Percentiles rank a stretch among this genome's conserved stretches.
Conservation (phyloP, 2,888 invertebrate species). For the Drosophila pegasa region DNA sequence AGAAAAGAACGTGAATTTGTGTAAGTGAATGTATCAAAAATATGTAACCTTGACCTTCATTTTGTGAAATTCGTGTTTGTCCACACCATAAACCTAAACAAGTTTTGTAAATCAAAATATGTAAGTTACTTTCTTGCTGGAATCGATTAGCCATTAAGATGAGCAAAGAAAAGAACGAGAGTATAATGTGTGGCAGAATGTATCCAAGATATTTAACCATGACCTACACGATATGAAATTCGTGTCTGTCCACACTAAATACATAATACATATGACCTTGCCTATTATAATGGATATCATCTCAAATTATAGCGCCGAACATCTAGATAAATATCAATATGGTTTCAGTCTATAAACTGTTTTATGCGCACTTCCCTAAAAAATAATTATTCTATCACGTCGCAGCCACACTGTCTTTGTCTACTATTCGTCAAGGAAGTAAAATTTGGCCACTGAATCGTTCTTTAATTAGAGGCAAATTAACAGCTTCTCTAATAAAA, state of each 20-base stretch:
- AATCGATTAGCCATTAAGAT: not conserved
- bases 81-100: too few relatives aligned
- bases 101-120: slow-evolving; percentile 32
- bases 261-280: slow-evolving; percentile 20
- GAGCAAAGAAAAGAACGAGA: not conserved
- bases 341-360: slow-evolving; percentile 14
- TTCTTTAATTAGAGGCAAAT: slow-evolving; percentile 71
- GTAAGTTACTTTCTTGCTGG: slow-evolving; percentile 39
- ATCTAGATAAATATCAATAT: slow-evolving; percentile 5
- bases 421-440: slow-evolving; percentile 63
- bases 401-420: slow-evolving; percentile 25
- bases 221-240: not conserved
- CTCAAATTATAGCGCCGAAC: slow-evolving; percentile 1
- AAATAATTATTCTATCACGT: slow-evolving; percentile 57
- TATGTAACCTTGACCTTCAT: not conserved
- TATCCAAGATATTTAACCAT: not conserved
- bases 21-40: not conserved
- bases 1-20: not conserved
- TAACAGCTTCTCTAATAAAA: slow-evolving; percentile 70
- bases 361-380: slow-evolving; percentile 41
- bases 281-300: slow-evolving; percentile 6
- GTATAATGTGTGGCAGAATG: not conserved
- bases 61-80: not conserved
- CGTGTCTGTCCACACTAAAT: not conserved
- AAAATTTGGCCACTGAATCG: slow-evolving; percentile 52